Percentiles rank a stretch among this genome's conserved stretches.
Conservation (phyloP, 2,888 invertebrate species). For the Cosmia trapezina region DNA sequence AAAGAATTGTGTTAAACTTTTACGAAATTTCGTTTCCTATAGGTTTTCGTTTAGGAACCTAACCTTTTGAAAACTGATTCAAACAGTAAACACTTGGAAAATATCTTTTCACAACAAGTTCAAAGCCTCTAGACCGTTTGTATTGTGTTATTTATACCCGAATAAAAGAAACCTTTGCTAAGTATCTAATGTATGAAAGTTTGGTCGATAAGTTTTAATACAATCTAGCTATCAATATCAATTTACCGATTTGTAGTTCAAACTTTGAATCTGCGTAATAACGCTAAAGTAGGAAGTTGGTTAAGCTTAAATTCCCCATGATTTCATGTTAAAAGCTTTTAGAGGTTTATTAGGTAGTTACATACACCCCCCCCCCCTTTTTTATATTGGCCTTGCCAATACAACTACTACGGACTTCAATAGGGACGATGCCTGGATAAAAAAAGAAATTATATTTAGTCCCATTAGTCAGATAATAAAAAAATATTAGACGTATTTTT, state of each 20-base stretch:
- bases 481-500: no score
- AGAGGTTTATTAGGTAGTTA: conserved; percentile 15
- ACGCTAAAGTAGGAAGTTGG: conserved; percentile 34
- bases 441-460: no score
- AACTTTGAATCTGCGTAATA: conserved; percentile 42
- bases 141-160: conserved; percentile 1
- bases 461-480: no score
- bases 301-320: conserved; percentile 31
- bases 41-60: not conserved
- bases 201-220: conserved; percentile 34
- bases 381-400: no score
- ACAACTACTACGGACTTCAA: not conserved
- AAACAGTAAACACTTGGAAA: conserved; percentile 13
- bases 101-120: conserved; percentile 6
- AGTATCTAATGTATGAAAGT: conserved; percentile 9
- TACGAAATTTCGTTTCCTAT: conserved; percentile 10
- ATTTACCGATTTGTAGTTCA: conserved; percentile 41
- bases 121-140: not conserved
- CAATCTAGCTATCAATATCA: conserved; percentile 39
- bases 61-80: conserved; percentile 12
- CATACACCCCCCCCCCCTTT: no score
- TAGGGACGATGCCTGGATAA: no score
- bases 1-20: conserved; percentile 11
- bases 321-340: conserved; percentile 47
- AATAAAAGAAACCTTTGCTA: not conserved